Evolutionary conservation across 2,797 vertebrate genomes (phyloP), one percentile per base, ranked within the genome.

Genomic region (Sebastes vulpes): DNA sequence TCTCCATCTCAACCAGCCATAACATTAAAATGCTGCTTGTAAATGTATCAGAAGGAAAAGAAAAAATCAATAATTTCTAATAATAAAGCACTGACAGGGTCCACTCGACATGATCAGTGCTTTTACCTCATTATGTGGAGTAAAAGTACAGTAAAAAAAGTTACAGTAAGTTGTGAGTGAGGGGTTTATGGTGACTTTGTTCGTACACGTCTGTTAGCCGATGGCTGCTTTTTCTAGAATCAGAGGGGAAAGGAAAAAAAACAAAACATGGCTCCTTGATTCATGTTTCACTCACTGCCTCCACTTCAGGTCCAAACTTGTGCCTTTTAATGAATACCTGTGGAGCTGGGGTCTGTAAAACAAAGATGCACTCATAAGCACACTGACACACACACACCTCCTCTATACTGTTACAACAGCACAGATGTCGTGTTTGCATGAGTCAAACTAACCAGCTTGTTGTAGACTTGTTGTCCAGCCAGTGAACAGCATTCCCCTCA

Each of bases 271-370:
- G 21, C 66, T 85, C 65, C 75, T 90, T 16, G 64, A 94, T 92
- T 94, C 84, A 89, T 85, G 86, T 93, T 92, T 89, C 87, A 79
- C 87, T 89, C 52, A 18, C 66, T 68, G 87, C 71, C 89, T 93
- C 69, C 18, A 6, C 53, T 80, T 93, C 95, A 95, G 83, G 95
- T 90, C 87, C 52, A 6, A 87, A 95, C 95, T 84, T 92, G 95
- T 82, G 8, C n/a, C 54, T 35, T 90, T 86, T 91, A 92, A 93
- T 88, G 85, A 94, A 91, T 91, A 89, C 88, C 85, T 92, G 77
- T 59, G 70, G 66, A 91, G 35, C 42, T 69, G 75, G 35, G 61
- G n/a, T 79, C 26, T 80, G 72, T 53, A 8, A 75, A 70, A 65
- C 38, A 61, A 64, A 75, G 60, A 60, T 14, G 9, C 58, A 80